Conservation (phyloP, 1,140 invertebrate species). For the Aleiodes sp. region DNA sequence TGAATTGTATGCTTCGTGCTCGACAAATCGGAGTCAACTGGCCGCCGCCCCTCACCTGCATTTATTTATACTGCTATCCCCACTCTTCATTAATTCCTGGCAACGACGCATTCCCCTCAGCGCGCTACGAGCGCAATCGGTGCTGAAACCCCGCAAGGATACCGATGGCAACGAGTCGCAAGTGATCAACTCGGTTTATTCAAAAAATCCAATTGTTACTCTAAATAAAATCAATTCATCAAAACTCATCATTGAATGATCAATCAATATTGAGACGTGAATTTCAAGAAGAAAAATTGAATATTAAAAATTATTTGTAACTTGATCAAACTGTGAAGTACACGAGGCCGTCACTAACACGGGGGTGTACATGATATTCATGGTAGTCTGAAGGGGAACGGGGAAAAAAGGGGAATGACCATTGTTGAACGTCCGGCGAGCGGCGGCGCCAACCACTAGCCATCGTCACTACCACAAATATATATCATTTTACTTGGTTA, state of each 20-base stretch:
- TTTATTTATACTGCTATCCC: slow-evolving; percentile 50
- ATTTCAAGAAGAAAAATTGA: too few relatives aligned
- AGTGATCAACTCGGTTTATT: not conserved
- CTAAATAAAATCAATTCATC: too few relatives aligned
- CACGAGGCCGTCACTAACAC: too few relatives aligned
- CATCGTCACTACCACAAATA: slow-evolving; percentile 27
- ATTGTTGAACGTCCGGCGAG: slow-evolving; percentile 52
- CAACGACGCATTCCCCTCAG: not conserved
- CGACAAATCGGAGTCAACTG: slow-evolving; percentile 55
- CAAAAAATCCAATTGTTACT: too few relatives aligned
- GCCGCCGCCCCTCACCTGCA: slow-evolving; percentile 60
- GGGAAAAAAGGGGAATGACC: slow-evolving; percentile 39
- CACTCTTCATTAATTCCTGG: slow-evolving; percentile 18
- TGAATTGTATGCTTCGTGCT: slow-evolving; percentile 7
- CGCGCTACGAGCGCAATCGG: slow-evolving; percentile 51
- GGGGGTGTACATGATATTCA: slow-evolving; percentile 40
- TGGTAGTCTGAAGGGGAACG: slow-evolving; percentile 27
- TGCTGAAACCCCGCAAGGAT: slow-evolving; percentile 31
- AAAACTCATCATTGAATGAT: too few relatives aligned
- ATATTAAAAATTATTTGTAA: too few relatives aligned
- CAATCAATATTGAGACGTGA: too few relatives aligned
- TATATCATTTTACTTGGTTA: slow-evolving; percentile 7
- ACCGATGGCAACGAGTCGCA: not conserved
- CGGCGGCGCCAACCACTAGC: slow-evolving; percentile 58
- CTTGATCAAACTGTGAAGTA: too few relatives aligned